These are phyloP conservation scores for Dinoponera quadriceps DNA, from an alignment of 1,140 invertebrate species.

Conservation along the genomic window DNA sequence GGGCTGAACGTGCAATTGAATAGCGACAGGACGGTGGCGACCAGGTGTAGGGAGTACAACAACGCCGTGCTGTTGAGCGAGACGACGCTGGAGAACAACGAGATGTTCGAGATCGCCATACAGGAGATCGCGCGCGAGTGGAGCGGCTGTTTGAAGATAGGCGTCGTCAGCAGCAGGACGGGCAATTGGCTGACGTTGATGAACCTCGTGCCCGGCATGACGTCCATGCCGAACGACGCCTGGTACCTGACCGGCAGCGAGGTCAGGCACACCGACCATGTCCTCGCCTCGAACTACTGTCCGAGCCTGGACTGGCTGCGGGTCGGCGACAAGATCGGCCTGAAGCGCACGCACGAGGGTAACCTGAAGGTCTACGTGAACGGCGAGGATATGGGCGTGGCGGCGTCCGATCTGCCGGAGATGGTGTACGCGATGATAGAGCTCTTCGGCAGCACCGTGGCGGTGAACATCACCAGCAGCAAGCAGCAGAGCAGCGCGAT, in stretches of 20 bases:
- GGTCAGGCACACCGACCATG: constrained; percentile 87
- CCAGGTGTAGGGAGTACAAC: constrained; percentile 88
- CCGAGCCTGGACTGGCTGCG: constrained; percentile 93
- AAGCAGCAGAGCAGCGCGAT: constrained; percentile 83
- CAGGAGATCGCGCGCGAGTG: constrained; percentile 88
- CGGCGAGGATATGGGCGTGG: constrained; percentile 94
- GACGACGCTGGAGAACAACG: constrained; percentile 90
- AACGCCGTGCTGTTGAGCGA: constrained; percentile 92
- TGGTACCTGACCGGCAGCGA: constrained; percentile 90
- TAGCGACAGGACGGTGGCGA: constrained; percentile 89
- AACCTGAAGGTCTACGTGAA: constrained; percentile 90
- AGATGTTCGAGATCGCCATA: constrained; percentile 90
- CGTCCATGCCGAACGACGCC: constrained; percentile 87
- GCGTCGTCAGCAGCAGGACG: constrained; percentile 86
- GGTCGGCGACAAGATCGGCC: constrained; percentile 90
- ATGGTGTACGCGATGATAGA: constrained; percentile 92
- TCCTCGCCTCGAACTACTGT: constrained; percentile 88
- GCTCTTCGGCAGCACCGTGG: constrained; percentile 89
- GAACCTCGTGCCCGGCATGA: constrained; percentile 88
- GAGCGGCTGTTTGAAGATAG: constrained; percentile 92
- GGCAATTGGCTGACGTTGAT: constrained; percentile 87
- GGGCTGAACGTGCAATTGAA: constrained; percentile 91
- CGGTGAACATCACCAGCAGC: constrained; percentile 88
- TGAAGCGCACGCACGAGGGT: constrained; percentile 88
- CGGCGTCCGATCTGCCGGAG: constrained; percentile 91